Conservation (phyloP, 2,888 invertebrate species). For the Druceiella hillmani region DNA sequence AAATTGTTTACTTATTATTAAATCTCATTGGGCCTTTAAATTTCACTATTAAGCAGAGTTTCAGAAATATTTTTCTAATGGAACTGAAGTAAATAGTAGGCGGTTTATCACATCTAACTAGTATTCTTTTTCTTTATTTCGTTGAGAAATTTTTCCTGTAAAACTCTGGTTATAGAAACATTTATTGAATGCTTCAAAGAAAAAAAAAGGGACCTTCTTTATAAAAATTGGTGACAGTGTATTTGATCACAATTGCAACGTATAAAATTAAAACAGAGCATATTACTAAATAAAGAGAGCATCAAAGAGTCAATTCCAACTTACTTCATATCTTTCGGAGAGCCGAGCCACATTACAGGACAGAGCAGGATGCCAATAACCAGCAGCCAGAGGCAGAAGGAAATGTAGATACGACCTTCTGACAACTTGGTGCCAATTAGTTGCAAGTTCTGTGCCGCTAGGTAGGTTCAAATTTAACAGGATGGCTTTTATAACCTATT, state of each 20-base stretch:
- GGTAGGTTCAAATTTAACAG: conserved; percentile 23
- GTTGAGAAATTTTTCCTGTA: no score
- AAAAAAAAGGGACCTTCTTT: background rate
- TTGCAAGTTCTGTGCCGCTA: conserved; percentile 76
- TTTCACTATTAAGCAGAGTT: no score
- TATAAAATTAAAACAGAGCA: background rate
- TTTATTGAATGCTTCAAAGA: no score
- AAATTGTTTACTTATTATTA: no score
- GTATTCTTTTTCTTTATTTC: no score
- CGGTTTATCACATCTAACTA: no score
- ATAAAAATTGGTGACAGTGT: background rate
- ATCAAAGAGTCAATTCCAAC: conserved; percentile 22
- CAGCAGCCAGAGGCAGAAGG: conserved; percentile 81
- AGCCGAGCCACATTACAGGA: conserved; percentile 83
- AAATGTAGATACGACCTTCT: conserved; percentile 56
- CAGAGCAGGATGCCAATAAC: conserved; percentile 68
- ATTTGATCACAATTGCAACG: background rate
- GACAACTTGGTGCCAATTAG: conserved; percentile 69
- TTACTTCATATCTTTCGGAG: conserved; percentile 91
- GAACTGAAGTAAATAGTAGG: no score
- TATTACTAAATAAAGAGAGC: background rate
- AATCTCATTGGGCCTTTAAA: no score
- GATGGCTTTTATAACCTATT: no score
- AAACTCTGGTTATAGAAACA: no score
- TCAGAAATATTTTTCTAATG: no score